A percentile compares a stretch with the other conserved stretches of the same genome.
Conservation (phyloP, 2,113 vertebrate genomes). For the Mirza zaza region DNA sequence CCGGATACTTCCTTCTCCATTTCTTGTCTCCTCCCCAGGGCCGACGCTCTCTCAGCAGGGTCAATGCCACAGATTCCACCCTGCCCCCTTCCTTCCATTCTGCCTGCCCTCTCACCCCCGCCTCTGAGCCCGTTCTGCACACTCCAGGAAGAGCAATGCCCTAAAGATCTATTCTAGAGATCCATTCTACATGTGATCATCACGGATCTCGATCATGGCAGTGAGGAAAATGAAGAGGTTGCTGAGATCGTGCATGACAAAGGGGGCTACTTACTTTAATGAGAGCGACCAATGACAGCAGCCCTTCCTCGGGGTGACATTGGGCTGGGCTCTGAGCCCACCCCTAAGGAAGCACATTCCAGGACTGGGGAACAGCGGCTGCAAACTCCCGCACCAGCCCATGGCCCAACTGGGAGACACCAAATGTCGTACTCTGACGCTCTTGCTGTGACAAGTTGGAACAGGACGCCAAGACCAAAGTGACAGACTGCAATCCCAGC, state of each 20-base stretch:
- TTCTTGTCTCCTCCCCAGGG: too few species aligned
- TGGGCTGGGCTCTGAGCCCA: background rate
- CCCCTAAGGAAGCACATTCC: background rate
- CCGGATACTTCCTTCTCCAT: background rate
- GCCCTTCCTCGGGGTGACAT: too few species aligned
- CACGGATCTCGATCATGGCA: background rate
- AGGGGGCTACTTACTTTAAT: background rate
- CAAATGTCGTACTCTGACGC: background rate
- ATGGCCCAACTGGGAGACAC: background rate
- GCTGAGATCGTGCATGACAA: fast-evolving
- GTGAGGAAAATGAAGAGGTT: background rate
- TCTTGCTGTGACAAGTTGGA: background rate
- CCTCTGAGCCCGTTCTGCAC: background rate
- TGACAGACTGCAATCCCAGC: fast-evolving
- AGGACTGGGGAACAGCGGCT: background rate
- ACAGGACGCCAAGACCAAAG: background rate
- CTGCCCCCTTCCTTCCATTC: background rate
- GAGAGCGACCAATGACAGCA: background rate
- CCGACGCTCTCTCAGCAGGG: background rate
- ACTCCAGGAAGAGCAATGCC: background rate
- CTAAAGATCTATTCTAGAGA: background rate
- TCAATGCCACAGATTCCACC: background rate
- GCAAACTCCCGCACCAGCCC: background rate
- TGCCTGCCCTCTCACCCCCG: background rate
- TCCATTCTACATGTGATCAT: background rate